Evolutionary conservation across 2,888 invertebrate genomes (phyloP).

Genomic region (Netelia fuscicornis): DNA sequence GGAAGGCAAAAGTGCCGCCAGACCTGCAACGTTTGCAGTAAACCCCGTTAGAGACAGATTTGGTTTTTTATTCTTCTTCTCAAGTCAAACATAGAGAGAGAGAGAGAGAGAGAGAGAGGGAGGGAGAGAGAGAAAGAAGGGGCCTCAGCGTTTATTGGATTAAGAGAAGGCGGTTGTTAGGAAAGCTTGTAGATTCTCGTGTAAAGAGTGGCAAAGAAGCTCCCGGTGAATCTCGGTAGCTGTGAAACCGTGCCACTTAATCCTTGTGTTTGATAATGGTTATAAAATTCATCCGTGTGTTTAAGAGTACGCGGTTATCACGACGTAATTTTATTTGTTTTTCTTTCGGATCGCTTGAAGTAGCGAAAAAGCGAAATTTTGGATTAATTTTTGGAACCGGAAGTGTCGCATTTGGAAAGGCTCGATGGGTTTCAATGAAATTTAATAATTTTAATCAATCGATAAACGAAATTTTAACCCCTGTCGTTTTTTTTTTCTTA

Average conservation of each 20-base stretch:
- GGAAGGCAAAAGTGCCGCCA: constrained; percentile 60
- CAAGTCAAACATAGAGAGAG: constrained; percentile 71
- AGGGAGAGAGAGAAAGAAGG: constrained; percentile 1
- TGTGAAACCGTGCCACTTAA: constrained; percentile 73
- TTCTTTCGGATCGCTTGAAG: not conserved
- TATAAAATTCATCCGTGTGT: constrained; percentile 60
- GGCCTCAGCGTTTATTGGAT: constrained; percentile 73
- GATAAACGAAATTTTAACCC: no score
- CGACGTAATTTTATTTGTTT: not conserved
- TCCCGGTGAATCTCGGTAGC: constrained; percentile 71
- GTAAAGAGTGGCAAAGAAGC: constrained; percentile 63
- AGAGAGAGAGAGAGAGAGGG: constrained; percentile 14
- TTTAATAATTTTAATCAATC: not conserved
- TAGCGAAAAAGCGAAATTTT: not conserved
- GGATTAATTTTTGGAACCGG: not conserved
- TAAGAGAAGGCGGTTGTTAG: constrained; percentile 67
- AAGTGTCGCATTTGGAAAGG: not conserved
- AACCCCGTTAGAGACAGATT: constrained; percentile 55
- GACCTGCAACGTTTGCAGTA: constrained; percentile 38
- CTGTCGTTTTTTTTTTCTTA: no score
- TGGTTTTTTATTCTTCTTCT: constrained; percentile 54
- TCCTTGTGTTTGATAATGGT: constrained; percentile 68
- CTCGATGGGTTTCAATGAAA: not conserved
- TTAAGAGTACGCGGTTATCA: constrained; percentile 23
- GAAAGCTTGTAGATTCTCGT: constrained; percentile 65